phyloP scores from a whole-genome alignment of 2,797 vertebrate genomes.

The Lates japonicus region DNA sequence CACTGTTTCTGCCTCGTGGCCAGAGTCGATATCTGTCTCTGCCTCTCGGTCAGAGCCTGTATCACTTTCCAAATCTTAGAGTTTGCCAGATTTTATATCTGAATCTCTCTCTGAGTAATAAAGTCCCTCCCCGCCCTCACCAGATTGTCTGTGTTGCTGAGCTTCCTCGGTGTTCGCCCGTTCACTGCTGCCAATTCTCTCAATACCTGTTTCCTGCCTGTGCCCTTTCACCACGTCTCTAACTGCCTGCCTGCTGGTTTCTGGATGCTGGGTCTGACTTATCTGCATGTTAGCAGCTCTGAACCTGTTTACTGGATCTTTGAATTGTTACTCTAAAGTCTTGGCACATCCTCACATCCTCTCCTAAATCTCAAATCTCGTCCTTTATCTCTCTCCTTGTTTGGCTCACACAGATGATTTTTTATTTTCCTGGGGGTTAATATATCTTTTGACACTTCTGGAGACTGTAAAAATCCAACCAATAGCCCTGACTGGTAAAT shows the following conservation, averaged over 20 bases:
- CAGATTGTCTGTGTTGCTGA: background rate
- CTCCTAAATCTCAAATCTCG: background rate
- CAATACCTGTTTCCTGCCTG: too few species aligned
- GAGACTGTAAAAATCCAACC: background rate
- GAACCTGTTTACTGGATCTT: too few species aligned
- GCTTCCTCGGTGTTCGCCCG: too few species aligned
- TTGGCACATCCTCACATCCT: background rate
- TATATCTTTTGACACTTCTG: constrained; percentile 1
- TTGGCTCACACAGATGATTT: background rate
- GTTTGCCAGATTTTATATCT: background rate
- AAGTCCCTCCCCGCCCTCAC: too few species aligned
- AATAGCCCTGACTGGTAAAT: constrained; percentile 1
- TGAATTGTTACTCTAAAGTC: background rate
- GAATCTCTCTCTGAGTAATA: background rate
- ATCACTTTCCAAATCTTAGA: background rate
- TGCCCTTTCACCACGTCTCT: background rate
- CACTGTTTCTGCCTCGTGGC: too few species aligned
- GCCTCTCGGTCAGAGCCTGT: background rate
- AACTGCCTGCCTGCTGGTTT: background rate
- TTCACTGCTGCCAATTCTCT: background rate
- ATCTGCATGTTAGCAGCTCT: background rate
- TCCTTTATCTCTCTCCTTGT: constrained; percentile 9
- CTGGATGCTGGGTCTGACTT: background rate
- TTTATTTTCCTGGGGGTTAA: background rate
- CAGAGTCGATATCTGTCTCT: background rate